phyloP scores from a whole-genome alignment of 2,113 vertebrate genomes.

The Trichomycterus rosablanca region DNA sequence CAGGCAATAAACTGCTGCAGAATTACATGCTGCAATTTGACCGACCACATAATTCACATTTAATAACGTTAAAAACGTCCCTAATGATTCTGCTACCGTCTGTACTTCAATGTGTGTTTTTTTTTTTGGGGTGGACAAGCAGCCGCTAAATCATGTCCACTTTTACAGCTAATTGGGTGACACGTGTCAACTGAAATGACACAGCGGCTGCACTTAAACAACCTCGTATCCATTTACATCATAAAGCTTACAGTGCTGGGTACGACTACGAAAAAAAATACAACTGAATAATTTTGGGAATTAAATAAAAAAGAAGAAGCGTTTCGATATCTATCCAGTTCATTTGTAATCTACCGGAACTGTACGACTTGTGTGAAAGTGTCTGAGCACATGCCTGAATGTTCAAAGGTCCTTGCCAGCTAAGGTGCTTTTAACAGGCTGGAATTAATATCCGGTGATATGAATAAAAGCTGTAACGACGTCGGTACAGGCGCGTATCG shows the following conservation, averaged over 20 bases:
- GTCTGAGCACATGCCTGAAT: too few species aligned
- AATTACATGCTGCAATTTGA: too few species aligned
- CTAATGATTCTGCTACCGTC: too few species aligned
- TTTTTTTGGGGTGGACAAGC: slow-evolving; percentile 6
- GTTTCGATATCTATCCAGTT: too few species aligned
- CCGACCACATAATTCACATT: too few species aligned
- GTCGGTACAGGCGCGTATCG: slow-evolving; percentile 19
- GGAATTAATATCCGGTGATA: slow-evolving; percentile 27
- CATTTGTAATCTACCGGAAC: too few species aligned
- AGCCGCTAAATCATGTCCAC: slow-evolving; percentile 26
- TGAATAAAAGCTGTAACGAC: slow-evolving; percentile 12
- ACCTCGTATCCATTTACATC: slow-evolving; percentile 13
- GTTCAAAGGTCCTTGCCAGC: too few species aligned
- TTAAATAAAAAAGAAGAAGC: neutral
- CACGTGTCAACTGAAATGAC: slow-evolving; percentile 21
- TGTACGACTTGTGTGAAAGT: too few species aligned
- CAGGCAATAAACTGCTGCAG: too few species aligned
- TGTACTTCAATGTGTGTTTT: too few species aligned
- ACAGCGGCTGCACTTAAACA: slow-evolving; percentile 16
- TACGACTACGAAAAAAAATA: slow-evolving; percentile 2
- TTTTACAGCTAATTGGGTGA: slow-evolving; percentile 32
- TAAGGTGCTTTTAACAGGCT: neutral
- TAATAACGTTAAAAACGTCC: too few species aligned
- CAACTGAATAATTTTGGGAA: neutral
- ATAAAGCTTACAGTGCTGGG: neutral